phyloP scores from a whole-genome alignment of 2,113 vertebrate species.

The Gallinago paraguaiae region DNA sequence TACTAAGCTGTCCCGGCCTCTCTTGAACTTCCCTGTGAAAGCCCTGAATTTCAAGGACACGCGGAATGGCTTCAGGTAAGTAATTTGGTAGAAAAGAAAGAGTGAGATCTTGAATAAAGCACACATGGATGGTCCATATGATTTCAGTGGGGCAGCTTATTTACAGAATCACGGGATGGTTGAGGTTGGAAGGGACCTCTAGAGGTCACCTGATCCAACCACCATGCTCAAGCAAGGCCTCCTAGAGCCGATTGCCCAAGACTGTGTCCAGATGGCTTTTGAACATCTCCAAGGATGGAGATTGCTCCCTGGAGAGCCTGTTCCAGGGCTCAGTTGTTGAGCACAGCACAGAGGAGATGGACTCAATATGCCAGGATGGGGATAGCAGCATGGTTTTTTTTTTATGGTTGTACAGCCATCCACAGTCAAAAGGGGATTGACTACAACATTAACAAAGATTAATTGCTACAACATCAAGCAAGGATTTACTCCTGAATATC shows the following conservation, averaged over 20 bases:
- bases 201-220: neutral
- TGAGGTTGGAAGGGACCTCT: neutral
- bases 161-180: neutral
- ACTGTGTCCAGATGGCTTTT: neutral
- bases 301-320: neutral
- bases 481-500: neutral
- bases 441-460: neutral
- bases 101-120: neutral
- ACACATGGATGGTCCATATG: neutral
- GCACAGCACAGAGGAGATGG: neutral
- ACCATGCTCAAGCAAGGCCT: neutral
- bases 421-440: neutral
- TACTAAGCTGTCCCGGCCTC: constrained; percentile 59
- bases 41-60: constrained; percentile 35
- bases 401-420: neutral
- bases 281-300: neutral
- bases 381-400: neutral
- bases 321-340: neutral
- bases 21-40: constrained; percentile 57
- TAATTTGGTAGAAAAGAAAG: neutral
- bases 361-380: neutral
- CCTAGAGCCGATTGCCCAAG: neutral
- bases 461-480: neutral
- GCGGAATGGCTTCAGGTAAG: constrained; percentile 59
- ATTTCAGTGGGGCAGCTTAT: neutral